phyloP scores from a whole-genome alignment of 2,797 vertebrate genomes.

The Phoxinus dragarum region DNA sequence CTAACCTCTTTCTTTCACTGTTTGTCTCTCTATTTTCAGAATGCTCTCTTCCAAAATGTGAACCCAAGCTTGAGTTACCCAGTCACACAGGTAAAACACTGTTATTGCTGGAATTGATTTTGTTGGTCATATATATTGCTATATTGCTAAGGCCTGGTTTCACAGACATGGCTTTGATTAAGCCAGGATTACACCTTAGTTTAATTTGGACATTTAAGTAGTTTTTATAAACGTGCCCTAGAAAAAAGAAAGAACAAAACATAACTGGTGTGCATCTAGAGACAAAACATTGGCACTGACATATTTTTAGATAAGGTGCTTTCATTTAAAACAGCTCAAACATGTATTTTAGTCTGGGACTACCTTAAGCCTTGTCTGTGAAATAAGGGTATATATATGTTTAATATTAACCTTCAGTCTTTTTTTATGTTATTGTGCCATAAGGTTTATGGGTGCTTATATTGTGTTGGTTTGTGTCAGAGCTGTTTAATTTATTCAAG shows the following conservation, averaged over 20 bases:
- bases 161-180: no score
- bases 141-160: no score
- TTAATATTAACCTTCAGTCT: background rate
- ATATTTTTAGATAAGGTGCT: no score
- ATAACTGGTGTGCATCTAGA: no score
- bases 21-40: conserved; percentile 55
- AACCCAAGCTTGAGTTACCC: conserved; percentile 61
- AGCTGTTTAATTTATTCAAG: background rate
- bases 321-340: no score
- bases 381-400: background rate
- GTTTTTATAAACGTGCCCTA: no score
- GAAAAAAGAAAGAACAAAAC: no score
- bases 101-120: conserved; percentile 1
- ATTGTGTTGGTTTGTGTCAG: background rate
- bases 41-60: conserved; percentile 62
- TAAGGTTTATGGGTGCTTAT: background rate
- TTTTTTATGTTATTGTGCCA: background rate
- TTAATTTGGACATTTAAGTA: no score
- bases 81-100: conserved; percentile 57
- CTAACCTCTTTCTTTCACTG: conserved; percentile 20
- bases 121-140: background rate
- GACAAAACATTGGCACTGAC: no score
- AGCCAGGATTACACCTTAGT: no score
- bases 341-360: no score
- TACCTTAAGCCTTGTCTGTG: no score